These are phyloP conservation scores for Teinopalpus imperialis DNA, from an alignment of 2,888 invertebrate species.

Conservation along the genomic window DNA sequence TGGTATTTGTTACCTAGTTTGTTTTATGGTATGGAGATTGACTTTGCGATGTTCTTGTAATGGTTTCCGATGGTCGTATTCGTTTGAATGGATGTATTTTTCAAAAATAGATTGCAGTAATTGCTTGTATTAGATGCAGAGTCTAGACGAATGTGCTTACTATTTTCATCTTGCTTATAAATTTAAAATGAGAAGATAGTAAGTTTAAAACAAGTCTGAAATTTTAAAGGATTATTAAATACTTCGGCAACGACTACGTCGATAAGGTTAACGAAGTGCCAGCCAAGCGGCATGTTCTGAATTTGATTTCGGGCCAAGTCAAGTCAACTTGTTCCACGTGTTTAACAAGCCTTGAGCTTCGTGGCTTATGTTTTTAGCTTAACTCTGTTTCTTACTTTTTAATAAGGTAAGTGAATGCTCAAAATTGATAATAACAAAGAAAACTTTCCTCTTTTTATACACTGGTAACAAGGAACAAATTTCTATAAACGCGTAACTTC, in stretches of 20 bases:
- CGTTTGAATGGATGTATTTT: too few species aligned
- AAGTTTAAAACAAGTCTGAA: slow-evolving; percentile 7
- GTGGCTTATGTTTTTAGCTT: slow-evolving; percentile 20
- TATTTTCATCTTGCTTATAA: too few species aligned
- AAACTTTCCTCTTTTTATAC: slow-evolving; percentile 4
- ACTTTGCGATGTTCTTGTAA: too few species aligned
- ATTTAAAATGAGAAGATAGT: too few species aligned
- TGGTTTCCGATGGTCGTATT: too few species aligned
- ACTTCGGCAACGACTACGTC: slow-evolving; percentile 11
- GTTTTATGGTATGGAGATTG: too few species aligned
- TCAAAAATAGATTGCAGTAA: too few species aligned
- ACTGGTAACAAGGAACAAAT: neutral
- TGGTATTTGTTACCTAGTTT: too few species aligned
- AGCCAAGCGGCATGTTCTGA: slow-evolving; percentile 31
- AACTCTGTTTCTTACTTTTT: slow-evolving; percentile 8
- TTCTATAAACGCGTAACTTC: slow-evolving; percentile 3
- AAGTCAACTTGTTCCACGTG: slow-evolving; percentile 20
- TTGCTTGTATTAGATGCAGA: too few species aligned
- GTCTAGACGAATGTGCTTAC: too few species aligned
- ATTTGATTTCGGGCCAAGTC: slow-evolving; percentile 35
- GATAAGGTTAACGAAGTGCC: slow-evolving; percentile 28
- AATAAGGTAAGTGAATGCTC: slow-evolving; percentile 11
- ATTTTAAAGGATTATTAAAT: slow-evolving; percentile 26
- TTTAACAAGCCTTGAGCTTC: slow-evolving; percentile 22
- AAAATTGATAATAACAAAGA: slow-evolving; percentile 6